Conservation (phyloP, 2,113 vertebrate genomes). For the Ochotona curzoniae region DNA sequence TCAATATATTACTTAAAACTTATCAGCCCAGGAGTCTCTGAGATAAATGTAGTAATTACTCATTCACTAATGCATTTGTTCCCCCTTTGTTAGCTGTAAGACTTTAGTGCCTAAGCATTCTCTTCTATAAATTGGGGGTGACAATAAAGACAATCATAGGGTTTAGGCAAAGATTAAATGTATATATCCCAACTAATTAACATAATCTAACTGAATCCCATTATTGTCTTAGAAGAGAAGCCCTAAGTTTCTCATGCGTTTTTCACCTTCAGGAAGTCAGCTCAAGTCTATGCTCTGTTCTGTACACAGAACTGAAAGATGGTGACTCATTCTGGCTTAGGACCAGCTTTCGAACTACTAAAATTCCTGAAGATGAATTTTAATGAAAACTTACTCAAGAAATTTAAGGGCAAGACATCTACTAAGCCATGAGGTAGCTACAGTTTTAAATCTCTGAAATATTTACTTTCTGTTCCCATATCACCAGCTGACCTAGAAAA, state of each 20-base stretch:
- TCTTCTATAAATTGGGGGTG: not conserved
- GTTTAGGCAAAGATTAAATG: not conserved
- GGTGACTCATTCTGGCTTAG: not conserved
- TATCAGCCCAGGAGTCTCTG: too few species aligned
- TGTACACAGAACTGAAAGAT: not conserved
- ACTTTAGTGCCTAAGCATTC: not conserved
- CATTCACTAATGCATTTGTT: too few species aligned
- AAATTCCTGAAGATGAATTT: conserved; percentile 4
- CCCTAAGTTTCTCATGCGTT: not conserved
- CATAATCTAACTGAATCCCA: not conserved
- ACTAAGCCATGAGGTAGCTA: not conserved
- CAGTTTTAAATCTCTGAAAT: not conserved
- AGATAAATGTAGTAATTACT: too few species aligned
- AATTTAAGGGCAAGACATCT: not conserved
- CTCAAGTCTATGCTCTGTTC: not conserved
- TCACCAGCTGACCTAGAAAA: not conserved
- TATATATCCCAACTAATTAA: not conserved
- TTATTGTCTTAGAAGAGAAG: not conserved
- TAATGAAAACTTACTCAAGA: not conserved
- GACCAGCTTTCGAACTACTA: not conserved
- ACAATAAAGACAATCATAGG: not conserved
- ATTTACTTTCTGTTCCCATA: not conserved
- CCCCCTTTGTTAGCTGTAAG: not conserved
- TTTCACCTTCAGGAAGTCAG: not conserved
- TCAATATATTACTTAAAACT: not conserved